Base-by-base conservation (phyloP, 2,888 invertebrate species). In the Drosophila setosimentum region DNA sequence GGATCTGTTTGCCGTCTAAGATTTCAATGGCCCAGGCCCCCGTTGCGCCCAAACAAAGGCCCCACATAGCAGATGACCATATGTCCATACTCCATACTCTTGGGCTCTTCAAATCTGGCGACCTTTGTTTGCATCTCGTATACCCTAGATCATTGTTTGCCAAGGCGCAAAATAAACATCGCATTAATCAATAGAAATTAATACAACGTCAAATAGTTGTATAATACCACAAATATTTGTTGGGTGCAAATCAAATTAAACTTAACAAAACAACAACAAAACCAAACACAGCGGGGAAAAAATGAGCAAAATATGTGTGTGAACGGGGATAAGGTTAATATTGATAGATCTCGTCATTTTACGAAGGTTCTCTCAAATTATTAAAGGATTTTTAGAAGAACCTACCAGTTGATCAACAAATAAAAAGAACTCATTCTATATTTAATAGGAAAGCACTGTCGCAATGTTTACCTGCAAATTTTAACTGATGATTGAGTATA, bases 161-260 rank as follows among this genome's bases (percentile, higher is more conserved):
- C 64, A 66, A 80, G 85, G 76, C 84, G 87, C 85, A 87, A 87
- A 87, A 82, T 80, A 87, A 85, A 85, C 87, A 85, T 78, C 84
- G 69, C 87, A 85, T 85, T 85, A 85, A 85, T 85, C 85, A 85
- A 85, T 80, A 79, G 78, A 85, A 85, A 84, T 87, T 87, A 84
- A 84, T 84, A 84, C 87, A 82, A 60, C 84, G 82, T 68, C 80
- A 84, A 87, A 84, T 80, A 84, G 85, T 85, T 82, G 85, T 84
- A 84, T 85, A 84, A 82, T 76, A 70, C 68, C 61, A 48, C 61
- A 68, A 63, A 79, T 65, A 57, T 72, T 53, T 76, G 35, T 30
- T 63, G 61, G 79, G 62, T 73, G 81, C 87, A 82, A 85, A 87
- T 85, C 78, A 87, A 87, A 85, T 87, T 84, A 80, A 71, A 76